phyloP scores from a whole-genome alignment of 2,797 vertebrate genomes.

The Schizothorax lantsangensis region DNA sequence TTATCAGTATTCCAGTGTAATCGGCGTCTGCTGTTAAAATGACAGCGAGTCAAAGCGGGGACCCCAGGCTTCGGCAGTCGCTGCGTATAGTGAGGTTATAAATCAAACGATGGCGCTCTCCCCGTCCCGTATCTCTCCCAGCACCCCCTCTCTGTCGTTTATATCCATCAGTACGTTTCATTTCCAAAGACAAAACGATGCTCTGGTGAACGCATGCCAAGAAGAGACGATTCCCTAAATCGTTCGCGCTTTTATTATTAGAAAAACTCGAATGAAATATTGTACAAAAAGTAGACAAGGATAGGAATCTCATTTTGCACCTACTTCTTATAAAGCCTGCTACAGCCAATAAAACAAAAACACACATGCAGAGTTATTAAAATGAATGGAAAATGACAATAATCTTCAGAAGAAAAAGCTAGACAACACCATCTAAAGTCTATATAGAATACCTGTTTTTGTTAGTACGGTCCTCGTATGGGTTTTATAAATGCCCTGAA shows the following conservation, averaged over 20 bases:
- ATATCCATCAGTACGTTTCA: not conserved
- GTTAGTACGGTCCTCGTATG: not conserved
- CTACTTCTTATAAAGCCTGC: not conserved
- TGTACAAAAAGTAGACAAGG: not conserved
- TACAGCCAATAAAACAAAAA: not conserved
- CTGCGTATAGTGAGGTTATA: conserved; percentile 73
- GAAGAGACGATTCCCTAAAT: not conserved
- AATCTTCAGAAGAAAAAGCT: not conserved
- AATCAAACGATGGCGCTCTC: conserved; percentile 66
- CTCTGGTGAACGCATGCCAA: not conserved
- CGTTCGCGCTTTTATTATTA: not conserved
- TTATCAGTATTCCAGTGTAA: conserved; percentile 55
- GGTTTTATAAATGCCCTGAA: not conserved
- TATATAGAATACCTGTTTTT: not conserved
- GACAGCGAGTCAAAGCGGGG: conserved; percentile 65
- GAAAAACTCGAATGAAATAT: not conserved
- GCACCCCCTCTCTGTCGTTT: not conserved
- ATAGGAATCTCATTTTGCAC: not conserved
- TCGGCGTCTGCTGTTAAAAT: conserved; percentile 64
- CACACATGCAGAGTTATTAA: conserved; percentile 16
- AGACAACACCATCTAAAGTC: not conserved
- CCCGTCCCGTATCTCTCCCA: conserved; percentile 42
- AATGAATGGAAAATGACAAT: not conserved
- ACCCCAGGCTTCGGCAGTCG: conserved; percentile 71
- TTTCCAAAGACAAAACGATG: conserved; percentile 26